Conservation (phyloP, 2,888 invertebrate species). For the Anoncus sp. region DNA sequence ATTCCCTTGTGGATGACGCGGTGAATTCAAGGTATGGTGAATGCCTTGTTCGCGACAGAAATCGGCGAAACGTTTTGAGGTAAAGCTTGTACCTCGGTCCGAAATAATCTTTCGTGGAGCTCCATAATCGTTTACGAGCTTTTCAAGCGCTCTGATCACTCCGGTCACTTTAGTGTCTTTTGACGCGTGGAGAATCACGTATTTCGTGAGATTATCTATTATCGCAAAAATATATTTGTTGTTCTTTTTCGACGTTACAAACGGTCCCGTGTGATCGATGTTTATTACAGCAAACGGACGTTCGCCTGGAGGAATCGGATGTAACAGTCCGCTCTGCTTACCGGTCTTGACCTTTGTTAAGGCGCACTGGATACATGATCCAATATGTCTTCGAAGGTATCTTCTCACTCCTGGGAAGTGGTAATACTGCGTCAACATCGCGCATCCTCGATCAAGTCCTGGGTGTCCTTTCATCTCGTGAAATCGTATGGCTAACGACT, state of each 20-base stretch:
- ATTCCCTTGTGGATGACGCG: no score
- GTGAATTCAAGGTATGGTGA: no score
- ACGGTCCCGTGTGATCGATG: slow-evolving; percentile 42
- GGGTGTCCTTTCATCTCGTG: no score
- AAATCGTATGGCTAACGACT: no score
- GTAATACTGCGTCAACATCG: no score
- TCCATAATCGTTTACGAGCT: slow-evolving; percentile 21
- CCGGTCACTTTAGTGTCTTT: slow-evolving; percentile 4
- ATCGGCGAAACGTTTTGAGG: slow-evolving; percentile 20
- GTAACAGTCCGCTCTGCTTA: slow-evolving; percentile 58
- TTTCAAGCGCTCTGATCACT: slow-evolving; percentile 9
- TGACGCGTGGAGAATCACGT: not conserved
- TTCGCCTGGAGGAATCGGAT: slow-evolving; percentile 68
- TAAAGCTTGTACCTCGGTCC: slow-evolving; percentile 57
- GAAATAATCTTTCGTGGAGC: not conserved
- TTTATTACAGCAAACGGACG: slow-evolving; percentile 68
- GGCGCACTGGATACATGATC: slow-evolving; percentile 46
- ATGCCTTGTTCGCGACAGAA: slow-evolving; percentile 41
- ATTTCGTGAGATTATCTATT: no score
- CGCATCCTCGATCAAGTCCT: no score
- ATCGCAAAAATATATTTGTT: no score
- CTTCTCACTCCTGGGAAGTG: not conserved
- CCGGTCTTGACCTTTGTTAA: no score
- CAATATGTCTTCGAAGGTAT: slow-evolving; percentile 51
- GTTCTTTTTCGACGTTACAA: no score